phyloP scores from a whole-genome alignment of 2,113 vertebrate genomes.

The Canis aureus region DNA sequence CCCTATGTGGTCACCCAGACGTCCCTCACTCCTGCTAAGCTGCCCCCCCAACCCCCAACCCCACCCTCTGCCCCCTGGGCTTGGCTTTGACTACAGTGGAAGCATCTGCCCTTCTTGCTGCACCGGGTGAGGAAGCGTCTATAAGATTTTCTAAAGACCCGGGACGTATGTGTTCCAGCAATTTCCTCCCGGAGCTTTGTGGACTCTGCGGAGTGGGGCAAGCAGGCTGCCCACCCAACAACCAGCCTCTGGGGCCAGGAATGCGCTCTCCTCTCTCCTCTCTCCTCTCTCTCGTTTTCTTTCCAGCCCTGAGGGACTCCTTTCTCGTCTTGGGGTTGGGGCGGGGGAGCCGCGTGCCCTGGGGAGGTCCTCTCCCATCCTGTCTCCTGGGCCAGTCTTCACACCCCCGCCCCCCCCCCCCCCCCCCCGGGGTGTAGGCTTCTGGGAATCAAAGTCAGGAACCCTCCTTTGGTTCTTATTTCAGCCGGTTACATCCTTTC shows the following conservation, averaged over 20 bases:
- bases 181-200: not conserved
- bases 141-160: not conserved
- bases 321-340: not conserved
- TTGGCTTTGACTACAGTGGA: not conserved
- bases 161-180: not conserved
- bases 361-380: not conserved
- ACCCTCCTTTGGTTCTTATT: conserved; percentile 31
- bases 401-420: not conserved
- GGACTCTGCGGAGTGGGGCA: not conserved
- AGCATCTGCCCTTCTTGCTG: not conserved
- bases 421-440: not conserved
- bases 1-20: not conserved
- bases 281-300: not conserved
- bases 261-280: not conserved
- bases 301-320: not conserved
- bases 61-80: not conserved
- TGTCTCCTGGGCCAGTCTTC: not conserved
- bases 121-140: not conserved
- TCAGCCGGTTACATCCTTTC: not conserved
- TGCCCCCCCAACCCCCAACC: not conserved
- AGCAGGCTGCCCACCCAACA: not conserved
- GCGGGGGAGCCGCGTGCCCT: not conserved
- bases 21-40: not conserved
- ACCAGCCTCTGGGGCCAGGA: not conserved
- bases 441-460: conserved; percentile 56